These are phyloP conservation scores for Dyspetes luteomarginatus DNA, from an alignment of 2,888 invertebrate genomes.

Conservation along the genomic window DNA sequence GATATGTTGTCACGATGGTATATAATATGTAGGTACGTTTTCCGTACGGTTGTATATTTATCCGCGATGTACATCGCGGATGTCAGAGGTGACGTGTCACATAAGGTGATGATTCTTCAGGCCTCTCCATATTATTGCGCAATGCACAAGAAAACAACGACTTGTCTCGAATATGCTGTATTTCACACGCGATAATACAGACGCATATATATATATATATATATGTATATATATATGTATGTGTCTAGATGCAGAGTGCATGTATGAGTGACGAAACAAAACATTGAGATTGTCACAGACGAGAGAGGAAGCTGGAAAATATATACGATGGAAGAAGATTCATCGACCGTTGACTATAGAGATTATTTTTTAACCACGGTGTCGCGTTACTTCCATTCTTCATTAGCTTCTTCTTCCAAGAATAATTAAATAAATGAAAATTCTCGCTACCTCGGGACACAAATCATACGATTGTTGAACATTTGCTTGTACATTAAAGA, in stretches of 20 bases:
- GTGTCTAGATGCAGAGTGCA: too few species aligned
- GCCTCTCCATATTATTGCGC: slow-evolving; percentile 69
- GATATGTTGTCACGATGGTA: neutral
- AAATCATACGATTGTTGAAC: slow-evolving; percentile 37
- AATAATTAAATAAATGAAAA: slow-evolving; percentile 57
- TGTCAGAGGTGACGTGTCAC: slow-evolving; percentile 79
- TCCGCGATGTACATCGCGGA: slow-evolving; percentile 69
- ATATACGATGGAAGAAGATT: slow-evolving; percentile 53
- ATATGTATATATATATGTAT: neutral
- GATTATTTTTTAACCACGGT: slow-evolving; percentile 10
- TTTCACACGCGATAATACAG: neutral
- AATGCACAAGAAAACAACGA: slow-evolving; percentile 67
- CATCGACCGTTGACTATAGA: slow-evolving; percentile 37
- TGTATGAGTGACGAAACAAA: slow-evolving; percentile 58
- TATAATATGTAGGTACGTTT: neutral
- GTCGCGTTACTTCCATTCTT: slow-evolving; percentile 36
- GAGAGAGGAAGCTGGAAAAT: neutral
- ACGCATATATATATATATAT: neutral
- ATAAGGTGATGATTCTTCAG: slow-evolving; percentile 73
- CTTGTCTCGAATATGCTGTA: neutral
- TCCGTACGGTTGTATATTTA: slow-evolving; percentile 11
- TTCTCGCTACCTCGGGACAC: slow-evolving; percentile 30
- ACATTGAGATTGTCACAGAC: slow-evolving; percentile 37
- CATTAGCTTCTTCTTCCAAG: slow-evolving; percentile 35
- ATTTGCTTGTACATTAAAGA: neutral